These are phyloP conservation scores for Pogona vitticeps DNA, from an alignment of 2,113 vertebrate genomes.

Conservation along the genomic window DNA sequence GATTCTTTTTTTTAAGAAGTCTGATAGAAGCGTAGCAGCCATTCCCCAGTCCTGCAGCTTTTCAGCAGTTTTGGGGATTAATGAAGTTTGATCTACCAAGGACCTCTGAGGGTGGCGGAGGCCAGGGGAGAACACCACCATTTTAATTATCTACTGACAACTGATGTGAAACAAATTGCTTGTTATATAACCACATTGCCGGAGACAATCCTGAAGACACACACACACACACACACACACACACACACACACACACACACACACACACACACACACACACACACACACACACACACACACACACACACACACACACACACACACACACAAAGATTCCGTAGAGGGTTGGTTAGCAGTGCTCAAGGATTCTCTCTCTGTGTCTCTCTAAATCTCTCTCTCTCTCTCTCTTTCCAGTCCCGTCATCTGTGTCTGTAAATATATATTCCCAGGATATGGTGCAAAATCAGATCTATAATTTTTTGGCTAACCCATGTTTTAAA, in stretches of 20 bases:
- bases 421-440: too few relatives aligned
- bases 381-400: too few relatives aligned
- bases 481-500: too few relatives aligned
- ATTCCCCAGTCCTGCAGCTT: not conserved
- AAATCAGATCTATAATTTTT: too few relatives aligned
- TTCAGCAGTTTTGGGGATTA: not conserved
- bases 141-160: constrained; percentile 11
- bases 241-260: too few relatives aligned
- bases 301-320: too few relatives aligned
- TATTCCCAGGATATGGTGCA: too few relatives aligned
- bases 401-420: not conserved
- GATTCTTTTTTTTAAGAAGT: too few relatives aligned
- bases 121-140: not conserved
- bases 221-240: too few relatives aligned
- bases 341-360: not conserved
- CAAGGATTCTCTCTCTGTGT: not conserved
- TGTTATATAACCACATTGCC: not conserved
- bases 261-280: too few relatives aligned
- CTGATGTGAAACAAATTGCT: not conserved
- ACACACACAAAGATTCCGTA: not conserved
- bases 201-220: not conserved
- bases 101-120: not conserved
- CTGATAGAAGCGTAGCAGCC: not conserved
- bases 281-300: too few relatives aligned
- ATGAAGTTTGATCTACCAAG: not conserved